Base-by-base conservation (phyloP, 2,888 invertebrate species). In the Drosophila sordidula region DNA sequence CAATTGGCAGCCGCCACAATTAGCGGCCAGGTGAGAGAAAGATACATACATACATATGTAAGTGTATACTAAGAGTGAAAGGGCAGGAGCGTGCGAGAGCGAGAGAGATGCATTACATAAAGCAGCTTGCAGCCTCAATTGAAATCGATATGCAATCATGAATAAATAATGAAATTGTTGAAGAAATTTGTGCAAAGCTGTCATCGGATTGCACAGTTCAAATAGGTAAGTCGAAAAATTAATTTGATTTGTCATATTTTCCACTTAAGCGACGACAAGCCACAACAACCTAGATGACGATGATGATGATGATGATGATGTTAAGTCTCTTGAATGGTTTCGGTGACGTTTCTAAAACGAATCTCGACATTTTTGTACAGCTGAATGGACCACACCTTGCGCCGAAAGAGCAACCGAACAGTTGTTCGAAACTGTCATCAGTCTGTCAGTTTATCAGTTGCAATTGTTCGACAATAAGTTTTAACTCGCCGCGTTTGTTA, bases 201-300 rank as follows among this genome's bases (percentile, higher is more conserved):
- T 75, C 73, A 73, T 64, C 12, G 42, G 39, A 75, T 70, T 70
- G 55, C 64, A 51, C 38, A 56, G 38, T 45, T 61, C 34, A 16
- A 18, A 39, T 26, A 29, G 18, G 14, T 22, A 22, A 42, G 49
- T 49, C 26, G 45, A 73, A n/a, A 49, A 49, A 16, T 50, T 32
- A 50, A 64, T 58, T 67, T 58, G 50, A 72, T 41, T 77, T 59
- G 73, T 77, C 67, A 77, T 58, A 74, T 58, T 62, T 74, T 44
- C 45, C 50, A 62, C 62, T 57, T 72, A 57, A 38, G 29, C 44
- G 29, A 29, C 29, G 29, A 25, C 41, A 47, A 47, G 34, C 34
- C 34, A 44, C 55, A 46, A 50, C 46, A 45, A 51, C 4, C 16
- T 42, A 5, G 2, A 49, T 16, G 9, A 65, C 11, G 25, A 32